Evolutionary conservation across 2,797 vertebrate species (phyloP).

Genomic region (Anguilla marmorata): DNA sequence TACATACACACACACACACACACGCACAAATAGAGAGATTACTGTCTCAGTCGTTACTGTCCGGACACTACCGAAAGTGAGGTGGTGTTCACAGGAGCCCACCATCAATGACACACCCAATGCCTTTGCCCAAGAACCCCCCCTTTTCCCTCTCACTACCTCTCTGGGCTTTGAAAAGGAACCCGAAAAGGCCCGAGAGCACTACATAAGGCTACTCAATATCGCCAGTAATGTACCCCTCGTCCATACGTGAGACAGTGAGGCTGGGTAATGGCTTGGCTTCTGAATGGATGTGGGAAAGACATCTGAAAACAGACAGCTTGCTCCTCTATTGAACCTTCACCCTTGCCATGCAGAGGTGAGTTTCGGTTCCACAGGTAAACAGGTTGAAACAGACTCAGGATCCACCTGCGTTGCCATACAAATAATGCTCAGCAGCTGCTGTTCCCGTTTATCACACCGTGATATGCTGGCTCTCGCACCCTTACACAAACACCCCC

Average conservation of each 20-base stretch:
- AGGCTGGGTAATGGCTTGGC: not conserved
- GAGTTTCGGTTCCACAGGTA: not conserved
- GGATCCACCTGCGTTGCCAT: conserved; percentile 32
- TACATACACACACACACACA: not conserved
- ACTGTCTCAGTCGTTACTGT: not conserved
- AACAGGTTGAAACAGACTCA: conserved; percentile 29
- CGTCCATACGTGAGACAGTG: too few relatives aligned
- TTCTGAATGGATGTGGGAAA: not conserved
- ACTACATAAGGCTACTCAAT: not conserved
- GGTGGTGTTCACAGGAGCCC: not conserved
- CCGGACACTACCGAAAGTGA: not conserved
- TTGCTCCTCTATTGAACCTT: not conserved
- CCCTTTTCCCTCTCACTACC: not conserved
- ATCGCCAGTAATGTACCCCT: not conserved
- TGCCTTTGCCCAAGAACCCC: not conserved
- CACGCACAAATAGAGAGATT: not conserved
- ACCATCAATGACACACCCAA: not conserved
- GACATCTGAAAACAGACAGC: conserved; percentile 1
- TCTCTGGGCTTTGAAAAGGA: not conserved
- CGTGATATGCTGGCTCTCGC: conserved; percentile 23
- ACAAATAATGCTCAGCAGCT: conserved; percentile 31
- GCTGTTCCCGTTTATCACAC: conserved; percentile 31
- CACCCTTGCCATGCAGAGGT: not conserved
- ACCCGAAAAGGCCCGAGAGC: not conserved
- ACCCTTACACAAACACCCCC: conserved; percentile 29